A percentile compares a stretch with the other conserved stretches of the same genome.
Evolutionary conservation across 2,113 vertebrate genomes (phyloP).

Genomic region (Mus spicilegus): DNA sequence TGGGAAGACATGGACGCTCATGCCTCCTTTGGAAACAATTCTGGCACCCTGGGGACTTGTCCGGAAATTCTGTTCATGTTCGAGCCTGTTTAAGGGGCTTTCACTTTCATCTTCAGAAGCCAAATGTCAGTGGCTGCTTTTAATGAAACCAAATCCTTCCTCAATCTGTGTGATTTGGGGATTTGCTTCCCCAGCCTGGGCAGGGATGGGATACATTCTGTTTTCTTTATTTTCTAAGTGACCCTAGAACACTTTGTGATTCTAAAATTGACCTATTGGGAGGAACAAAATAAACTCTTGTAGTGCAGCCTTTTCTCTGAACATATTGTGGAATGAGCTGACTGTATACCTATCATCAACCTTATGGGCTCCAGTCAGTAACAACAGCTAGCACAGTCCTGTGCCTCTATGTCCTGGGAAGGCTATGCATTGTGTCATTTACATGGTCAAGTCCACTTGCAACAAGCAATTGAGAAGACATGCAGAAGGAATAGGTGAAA

Average conservation of each 20-base stretch:
- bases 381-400: not conserved
- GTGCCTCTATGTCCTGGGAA: not conserved
- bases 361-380: constrained; percentile 5
- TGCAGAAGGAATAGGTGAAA: not conserved
- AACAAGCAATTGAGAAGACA: not conserved
- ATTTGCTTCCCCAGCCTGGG: constrained; percentile 77
- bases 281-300: constrained; percentile 80
- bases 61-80: constrained; percentile 80
- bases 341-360: not conserved
- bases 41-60: constrained; percentile 70
- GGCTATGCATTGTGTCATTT: not conserved
- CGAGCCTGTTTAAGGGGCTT: constrained; percentile 81
- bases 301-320: constrained; percentile 37
- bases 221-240: constrained; percentile 82
- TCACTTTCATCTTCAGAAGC: constrained; percentile 81
- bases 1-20: constrained; percentile 58
- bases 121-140: constrained; percentile 82
- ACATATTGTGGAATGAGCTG: constrained; percentile 34
- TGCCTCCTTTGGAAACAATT: constrained; percentile 72
- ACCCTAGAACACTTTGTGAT: constrained; percentile 78
- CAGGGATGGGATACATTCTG: constrained; percentile 74
- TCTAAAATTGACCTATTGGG: constrained; percentile 80
- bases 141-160: constrained; percentile 84
- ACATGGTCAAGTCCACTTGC: not conserved
- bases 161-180: constrained; percentile 79